A percentile compares a stretch with the other conserved stretches of the same genome.
These are phyloP conservation scores for Ephestia elutella DNA, from an alignment of 1,140 invertebrate species.

Conservation along the genomic window DNA sequence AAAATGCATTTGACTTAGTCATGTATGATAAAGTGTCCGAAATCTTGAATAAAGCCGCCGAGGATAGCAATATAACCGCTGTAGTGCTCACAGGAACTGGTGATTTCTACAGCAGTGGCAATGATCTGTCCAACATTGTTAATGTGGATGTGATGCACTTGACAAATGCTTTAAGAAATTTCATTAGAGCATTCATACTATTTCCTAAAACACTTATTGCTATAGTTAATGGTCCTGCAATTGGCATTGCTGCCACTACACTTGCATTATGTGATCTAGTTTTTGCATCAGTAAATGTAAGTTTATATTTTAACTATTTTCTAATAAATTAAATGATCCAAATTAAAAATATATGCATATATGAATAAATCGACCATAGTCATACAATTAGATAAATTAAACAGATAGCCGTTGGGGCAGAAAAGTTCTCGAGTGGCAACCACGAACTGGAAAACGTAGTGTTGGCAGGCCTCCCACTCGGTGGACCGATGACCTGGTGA, in stretches of 20 bases:
- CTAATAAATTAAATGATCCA: neutral
- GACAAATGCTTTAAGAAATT: conserved; percentile 73
- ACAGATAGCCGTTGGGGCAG: too few relatives aligned
- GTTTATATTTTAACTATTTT: conserved; percentile 13
- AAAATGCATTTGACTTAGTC: conserved; percentile 84
- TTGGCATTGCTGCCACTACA: conserved; percentile 91
- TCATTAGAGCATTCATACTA: conserved; percentile 86
- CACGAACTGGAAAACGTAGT: too few relatives aligned
- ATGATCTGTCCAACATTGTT: conserved; percentile 79
- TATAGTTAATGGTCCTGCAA: conserved; percentile 94
- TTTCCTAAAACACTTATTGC: conserved; percentile 93
- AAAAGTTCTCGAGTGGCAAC: too few relatives aligned
- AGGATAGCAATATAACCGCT: conserved; percentile 77
- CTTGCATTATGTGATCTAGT: conserved; percentile 91
- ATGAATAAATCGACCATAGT: too few relatives aligned
- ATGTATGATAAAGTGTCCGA: conserved; percentile 82
- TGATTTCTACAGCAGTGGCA: conserved; percentile 90
- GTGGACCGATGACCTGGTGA: too few relatives aligned
- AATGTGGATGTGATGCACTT: conserved; percentile 17
- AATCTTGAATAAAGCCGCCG: conserved; percentile 80
- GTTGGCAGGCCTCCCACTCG: too few relatives aligned
- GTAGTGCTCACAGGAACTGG: conserved; percentile 85
- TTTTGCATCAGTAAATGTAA: conserved; percentile 80
- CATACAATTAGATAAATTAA: too few relatives aligned
- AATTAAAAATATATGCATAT: neutral